Percentiles rank a stretch among this genome's conserved stretches.
Conservation (phyloP, 2,888 invertebrate genomes). For the Orthosia gothica region DNA sequence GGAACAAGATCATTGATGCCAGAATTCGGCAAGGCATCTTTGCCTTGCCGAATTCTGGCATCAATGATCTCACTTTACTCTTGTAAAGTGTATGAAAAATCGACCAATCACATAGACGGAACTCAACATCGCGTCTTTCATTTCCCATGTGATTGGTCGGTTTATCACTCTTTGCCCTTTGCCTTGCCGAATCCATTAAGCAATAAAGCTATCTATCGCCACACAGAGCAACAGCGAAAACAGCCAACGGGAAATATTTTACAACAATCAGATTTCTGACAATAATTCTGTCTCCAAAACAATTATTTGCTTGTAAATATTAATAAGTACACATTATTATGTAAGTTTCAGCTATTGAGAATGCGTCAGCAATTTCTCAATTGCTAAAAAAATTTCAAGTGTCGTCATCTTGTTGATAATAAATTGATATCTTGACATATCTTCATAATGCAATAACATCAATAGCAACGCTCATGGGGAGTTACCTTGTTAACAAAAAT, state of each 20-base stretch:
- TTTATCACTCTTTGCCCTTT: too few species aligned
- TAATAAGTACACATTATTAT: neutral
- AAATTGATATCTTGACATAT: slow-evolving; percentile 47
- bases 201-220: too few species aligned
- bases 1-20: neutral
- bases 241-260: neutral
- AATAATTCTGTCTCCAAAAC: neutral
- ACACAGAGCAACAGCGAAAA: neutral
- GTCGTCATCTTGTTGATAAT: slow-evolving; percentile 31
- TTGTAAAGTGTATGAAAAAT: too few species aligned
- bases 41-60: too few species aligned
- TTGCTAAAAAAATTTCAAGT: slow-evolving; percentile 41
- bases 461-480: slow-evolving; percentile 14
- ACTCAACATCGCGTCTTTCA: too few species aligned
- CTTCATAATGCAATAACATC: slow-evolving; percentile 38
- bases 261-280: neutral
- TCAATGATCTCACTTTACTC: too few species aligned
- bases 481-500: slow-evolving; percentile 12
- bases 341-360: neutral
- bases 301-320: neutral
- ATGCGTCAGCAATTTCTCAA: slow-evolving; percentile 26
- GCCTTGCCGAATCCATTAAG: too few species aligned
- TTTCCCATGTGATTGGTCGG: too few species aligned
- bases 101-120: too few species aligned
- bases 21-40: too few species aligned